Evolutionary conservation across 2,113 vertebrate species (phyloP), one percentile per base, ranked within the genome.

Genomic region (Rostratula benghalensis): DNA sequence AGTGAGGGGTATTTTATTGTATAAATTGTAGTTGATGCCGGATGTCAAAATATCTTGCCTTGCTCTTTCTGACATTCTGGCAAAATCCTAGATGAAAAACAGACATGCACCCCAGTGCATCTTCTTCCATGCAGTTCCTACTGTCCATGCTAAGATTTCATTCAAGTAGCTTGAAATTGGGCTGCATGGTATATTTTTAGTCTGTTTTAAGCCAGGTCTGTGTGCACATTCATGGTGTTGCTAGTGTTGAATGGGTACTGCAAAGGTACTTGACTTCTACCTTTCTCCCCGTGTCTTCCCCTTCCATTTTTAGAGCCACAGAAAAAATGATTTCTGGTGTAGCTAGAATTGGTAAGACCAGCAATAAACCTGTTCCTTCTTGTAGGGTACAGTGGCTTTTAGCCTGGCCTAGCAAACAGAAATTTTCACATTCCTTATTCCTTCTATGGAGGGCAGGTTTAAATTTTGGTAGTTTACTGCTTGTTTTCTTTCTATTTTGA

Each of bases 151-250:
- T 37, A 43, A 35, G 33, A 57, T 51, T 80, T 83, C 30, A 28
- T 56, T 75, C 19, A 24, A 22, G 10, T 69, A 63, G 4, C 30
- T 87, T 51, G 25, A 57, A 76, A 63, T 6, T 46, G 48, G 59
- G 7, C 78, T 63, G 23, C 11, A 5, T 35, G 41, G 30, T 41
- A 3, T 39, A 23, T 46, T 75, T 80, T 71, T n/a, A 16, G 73
- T 77, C 50, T 64, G 20, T 30, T 68, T 59, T 50, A 61, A 89
- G 41, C 22, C 22, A 17, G 11, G 17, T 61, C 9, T 83, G 3
- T 3, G 2, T 77, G 41, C 23, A 18, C 4, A 11, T 39, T n/a
- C 6, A 6, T 7, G 0, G 0, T 68, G 25, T 54, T 88, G 43
- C 33, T 79, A 15, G 13, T 31, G 4, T 82, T 65, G 45, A 56